phyloP scores from a whole-genome alignment of 2,797 vertebrate species.

The Oryzias dopingdopingensis region DNA sequence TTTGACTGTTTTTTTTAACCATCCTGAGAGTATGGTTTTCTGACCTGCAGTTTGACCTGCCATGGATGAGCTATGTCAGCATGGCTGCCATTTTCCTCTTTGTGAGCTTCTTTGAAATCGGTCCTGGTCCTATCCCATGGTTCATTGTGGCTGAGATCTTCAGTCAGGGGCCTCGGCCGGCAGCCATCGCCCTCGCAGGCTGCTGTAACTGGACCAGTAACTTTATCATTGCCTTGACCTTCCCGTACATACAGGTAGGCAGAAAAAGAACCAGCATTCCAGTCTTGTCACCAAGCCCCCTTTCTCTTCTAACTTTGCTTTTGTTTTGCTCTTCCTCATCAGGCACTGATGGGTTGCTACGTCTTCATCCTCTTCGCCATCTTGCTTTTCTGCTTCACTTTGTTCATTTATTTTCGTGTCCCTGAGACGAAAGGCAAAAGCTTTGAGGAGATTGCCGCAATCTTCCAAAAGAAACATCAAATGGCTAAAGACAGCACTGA shows the following conservation, averaged over 20 bases:
- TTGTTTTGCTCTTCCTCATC: slow-evolving; percentile 6
- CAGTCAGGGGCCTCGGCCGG: slow-evolving; percentile 93
- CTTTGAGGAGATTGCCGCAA: slow-evolving; percentile 88
- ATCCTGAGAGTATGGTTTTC: background rate
- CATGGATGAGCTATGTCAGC: slow-evolving; percentile 95
- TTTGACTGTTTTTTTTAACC: no score
- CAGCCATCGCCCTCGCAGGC: slow-evolving; percentile 88
- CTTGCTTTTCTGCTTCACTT: slow-evolving; percentile 82
- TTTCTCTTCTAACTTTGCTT: background rate
- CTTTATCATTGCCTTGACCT: slow-evolving; percentile 91
- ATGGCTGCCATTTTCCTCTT: slow-evolving; percentile 92
- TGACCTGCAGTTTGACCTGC: slow-evolving; percentile 70
- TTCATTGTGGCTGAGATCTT: slow-evolving; percentile 98
- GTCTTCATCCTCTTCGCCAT: slow-evolving; percentile 88
- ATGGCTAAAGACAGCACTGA: slow-evolving; percentile 66
- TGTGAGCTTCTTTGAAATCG: slow-evolving; percentile 96
- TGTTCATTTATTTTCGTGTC: slow-evolving; percentile 87
- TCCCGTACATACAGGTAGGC: slow-evolving; percentile 87
- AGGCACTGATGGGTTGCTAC: slow-evolving; percentile 82
- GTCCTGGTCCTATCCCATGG: slow-evolving; percentile 97
- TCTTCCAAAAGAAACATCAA: slow-evolving; percentile 79
- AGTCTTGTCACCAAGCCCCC: background rate
- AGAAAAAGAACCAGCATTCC: background rate
- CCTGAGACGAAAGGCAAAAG: slow-evolving; percentile 95
- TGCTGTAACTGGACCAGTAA: slow-evolving; percentile 97